A percentile compares a stretch with the other conserved stretches of the same genome.
Conservation (phyloP, 2,888 invertebrate genomes). For the Cataglyphis albicans region DNA sequence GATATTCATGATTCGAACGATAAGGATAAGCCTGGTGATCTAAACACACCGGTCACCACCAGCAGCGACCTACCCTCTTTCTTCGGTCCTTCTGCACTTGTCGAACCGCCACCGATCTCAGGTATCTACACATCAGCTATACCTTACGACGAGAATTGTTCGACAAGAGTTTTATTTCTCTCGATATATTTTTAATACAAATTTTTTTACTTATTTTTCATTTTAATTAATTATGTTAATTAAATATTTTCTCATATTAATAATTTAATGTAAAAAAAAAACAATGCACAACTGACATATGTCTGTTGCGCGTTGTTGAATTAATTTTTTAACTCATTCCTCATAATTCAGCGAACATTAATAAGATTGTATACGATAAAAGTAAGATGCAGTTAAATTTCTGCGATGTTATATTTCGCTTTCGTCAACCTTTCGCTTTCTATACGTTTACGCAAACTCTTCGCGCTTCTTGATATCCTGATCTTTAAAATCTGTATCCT, state of each 20-base stretch:
- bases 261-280: not conserved
- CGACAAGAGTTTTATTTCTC: not conserved
- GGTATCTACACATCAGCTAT: constrained; percentile 69
- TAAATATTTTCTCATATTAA: not conserved
- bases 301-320: not conserved
- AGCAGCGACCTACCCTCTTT: constrained; percentile 96
- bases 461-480: constrained; percentile 67
- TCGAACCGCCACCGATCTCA: constrained; percentile 87
- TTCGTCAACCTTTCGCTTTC: constrained; percentile 74
- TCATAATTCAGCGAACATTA: constrained; percentile 14
- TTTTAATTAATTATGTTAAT: not conserved
- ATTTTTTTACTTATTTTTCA: not conserved
- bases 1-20: constrained; percentile 86
- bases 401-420: constrained; percentile 64
- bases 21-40: constrained; percentile 91
- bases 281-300: not conserved
- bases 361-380: constrained; percentile 47
- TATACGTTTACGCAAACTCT: constrained; percentile 65
- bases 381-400: constrained; percentile 52
- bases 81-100: constrained; percentile 94
- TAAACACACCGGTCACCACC: constrained; percentile 98
- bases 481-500: constrained; percentile 58
- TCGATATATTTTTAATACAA: not conserved
- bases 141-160: constrained; percentile 34
- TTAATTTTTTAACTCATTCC: not conserved